Conservation (phyloP, 2,113 vertebrate species). For the Ameiurus melas region DNA sequence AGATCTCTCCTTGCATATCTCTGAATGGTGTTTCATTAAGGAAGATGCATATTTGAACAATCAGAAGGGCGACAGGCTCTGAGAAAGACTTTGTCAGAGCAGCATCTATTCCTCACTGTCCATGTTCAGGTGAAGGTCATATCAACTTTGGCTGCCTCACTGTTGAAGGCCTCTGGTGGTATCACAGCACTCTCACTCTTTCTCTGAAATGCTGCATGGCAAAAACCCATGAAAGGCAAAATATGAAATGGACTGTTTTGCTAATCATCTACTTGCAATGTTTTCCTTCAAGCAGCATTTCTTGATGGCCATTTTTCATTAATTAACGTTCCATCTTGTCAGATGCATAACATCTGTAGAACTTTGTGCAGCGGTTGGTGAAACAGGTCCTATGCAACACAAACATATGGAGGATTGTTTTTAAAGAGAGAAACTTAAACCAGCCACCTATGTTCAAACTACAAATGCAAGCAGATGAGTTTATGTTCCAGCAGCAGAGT, state of each 20-base stretch:
- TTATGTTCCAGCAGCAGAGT: neutral
- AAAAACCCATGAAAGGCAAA: conserved; percentile 45
- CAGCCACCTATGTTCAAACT: neutral
- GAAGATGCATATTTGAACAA: conserved; percentile 14
- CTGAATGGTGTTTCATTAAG: neutral
- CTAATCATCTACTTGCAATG: conserved; percentile 23
- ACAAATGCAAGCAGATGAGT: neutral
- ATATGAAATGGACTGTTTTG: conserved; percentile 26
- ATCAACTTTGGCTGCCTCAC: neutral
- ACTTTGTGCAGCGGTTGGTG: conserved; percentile 61
- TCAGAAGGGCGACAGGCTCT: neutral
- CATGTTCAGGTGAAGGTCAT: conserved; percentile 9
- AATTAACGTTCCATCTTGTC: conserved; percentile 51
- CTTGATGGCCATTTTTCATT: conserved; percentile 39
- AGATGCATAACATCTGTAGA: conserved; percentile 54
- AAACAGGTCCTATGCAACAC: conserved; percentile 74
- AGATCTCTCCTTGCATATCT: conserved; percentile 3
- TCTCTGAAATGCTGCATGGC: conserved; percentile 68
- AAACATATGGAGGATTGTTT: neutral
- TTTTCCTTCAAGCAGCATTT: conserved; percentile 30
- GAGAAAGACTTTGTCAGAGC: conserved; percentile 18
- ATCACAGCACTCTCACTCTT: conserved; percentile 54
- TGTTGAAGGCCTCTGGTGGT: conserved; percentile 29
- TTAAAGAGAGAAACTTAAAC: conserved; percentile 8
- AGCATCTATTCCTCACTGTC: conserved; percentile 1